Evolutionary conservation across 2,888 invertebrate genomes (phyloP).

Genomic region (Perizoma affinitatum): DNA sequence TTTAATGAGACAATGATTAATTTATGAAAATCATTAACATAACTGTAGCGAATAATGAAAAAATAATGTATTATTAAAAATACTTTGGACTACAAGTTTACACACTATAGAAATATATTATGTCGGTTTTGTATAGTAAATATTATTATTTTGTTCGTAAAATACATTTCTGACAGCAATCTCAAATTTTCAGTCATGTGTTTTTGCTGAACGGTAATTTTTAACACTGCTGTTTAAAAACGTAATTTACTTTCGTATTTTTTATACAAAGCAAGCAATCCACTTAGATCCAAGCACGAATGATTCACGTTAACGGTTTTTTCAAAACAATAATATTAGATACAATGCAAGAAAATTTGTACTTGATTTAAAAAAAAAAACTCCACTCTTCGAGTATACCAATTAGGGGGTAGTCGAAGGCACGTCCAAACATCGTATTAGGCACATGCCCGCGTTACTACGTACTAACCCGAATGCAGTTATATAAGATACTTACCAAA

Average conservation of each 20-base stretch:
- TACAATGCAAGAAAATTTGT: too few species aligned
- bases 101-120: slow-evolving; percentile 21
- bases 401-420: too few species aligned
- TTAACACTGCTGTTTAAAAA: slow-evolving; percentile 20
- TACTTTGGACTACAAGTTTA: slow-evolving; percentile 33
- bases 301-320: too few species aligned
- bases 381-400: too few species aligned
- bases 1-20: not conserved
- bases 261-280: slow-evolving; percentile 1
- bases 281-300: too few species aligned
- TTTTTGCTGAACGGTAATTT: not conserved
- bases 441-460: too few species aligned
- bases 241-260: not conserved
- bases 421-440: too few species aligned
- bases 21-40: not conserved
- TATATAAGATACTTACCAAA: too few species aligned
- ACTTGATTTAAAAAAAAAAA: too few species aligned
- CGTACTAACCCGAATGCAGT: too few species aligned
- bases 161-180: slow-evolving; percentile 24
- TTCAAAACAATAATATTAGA: too few species aligned
- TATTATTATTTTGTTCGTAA: slow-evolving; percentile 3
- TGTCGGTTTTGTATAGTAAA: slow-evolving; percentile 14
- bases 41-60: not conserved
- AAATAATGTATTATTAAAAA: slow-evolving; percentile 27
- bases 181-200: not conserved